A percentile compares a stretch with the other conserved stretches of the same genome.
phyloP scores from a whole-genome alignment of 2,888 invertebrate genomes.

The Adelphocoris suturalis region DNA sequence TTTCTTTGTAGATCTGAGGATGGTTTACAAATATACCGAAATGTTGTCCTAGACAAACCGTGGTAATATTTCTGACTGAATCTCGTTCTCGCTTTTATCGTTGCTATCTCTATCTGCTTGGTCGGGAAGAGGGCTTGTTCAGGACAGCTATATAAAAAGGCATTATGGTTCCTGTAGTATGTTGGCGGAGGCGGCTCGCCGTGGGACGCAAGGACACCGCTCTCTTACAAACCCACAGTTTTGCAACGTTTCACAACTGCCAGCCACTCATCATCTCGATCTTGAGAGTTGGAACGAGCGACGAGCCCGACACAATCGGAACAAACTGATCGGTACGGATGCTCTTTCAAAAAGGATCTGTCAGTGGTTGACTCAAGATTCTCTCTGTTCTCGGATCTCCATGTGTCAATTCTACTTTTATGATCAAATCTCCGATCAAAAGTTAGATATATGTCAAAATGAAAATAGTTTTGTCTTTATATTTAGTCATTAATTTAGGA shows the following conservation, averaged over 20 bases:
- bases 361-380: too few species aligned
- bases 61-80: too few species aligned
- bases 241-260: conserved; percentile 69
- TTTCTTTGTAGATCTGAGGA: too few species aligned
- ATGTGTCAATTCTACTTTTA: too few species aligned
- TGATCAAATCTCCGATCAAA: too few species aligned
- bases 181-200: conserved; percentile 58
- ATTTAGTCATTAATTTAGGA: too few species aligned
- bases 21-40: too few species aligned
- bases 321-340: not conserved
- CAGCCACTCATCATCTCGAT: conserved; percentile 54
- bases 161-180: conserved; percentile 61
- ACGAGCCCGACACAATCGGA: not conserved
- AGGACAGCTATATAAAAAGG: conserved; percentile 56
- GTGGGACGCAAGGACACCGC: conserved; percentile 69
- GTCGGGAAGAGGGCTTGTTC: conserved; percentile 1
- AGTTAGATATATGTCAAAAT: too few species aligned
- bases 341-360: too few species aligned
- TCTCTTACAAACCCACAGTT: conserved; percentile 71
- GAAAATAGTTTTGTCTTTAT: too few species aligned
- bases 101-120: not conserved
- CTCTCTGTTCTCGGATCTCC: too few species aligned
- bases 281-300: not conserved
- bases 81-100: not conserved
- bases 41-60: too few species aligned